phyloP scores from a whole-genome alignment of 2,888 invertebrate species.

The Dasysyrphus tricinctus region DNA sequence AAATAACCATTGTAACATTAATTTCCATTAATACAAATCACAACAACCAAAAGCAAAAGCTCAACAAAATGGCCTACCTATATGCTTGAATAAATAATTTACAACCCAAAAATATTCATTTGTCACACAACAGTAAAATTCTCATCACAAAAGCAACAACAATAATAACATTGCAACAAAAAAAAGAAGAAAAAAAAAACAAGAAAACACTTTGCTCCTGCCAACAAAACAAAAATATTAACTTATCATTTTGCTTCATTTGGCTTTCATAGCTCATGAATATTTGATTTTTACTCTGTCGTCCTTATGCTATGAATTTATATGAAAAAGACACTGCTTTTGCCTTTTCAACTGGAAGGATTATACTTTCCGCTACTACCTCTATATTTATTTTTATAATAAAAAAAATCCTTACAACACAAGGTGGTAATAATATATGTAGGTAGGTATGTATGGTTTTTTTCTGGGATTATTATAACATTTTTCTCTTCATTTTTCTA shows the following conservation, averaged over 20 bases:
- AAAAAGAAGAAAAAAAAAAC: conserved; percentile 40
- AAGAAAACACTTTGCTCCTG: conserved; percentile 31
- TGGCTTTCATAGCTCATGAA: conserved; percentile 71
- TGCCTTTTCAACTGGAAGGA: conserved; percentile 39
- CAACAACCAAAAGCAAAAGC: background rate
- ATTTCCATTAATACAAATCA: conserved; percentile 63
- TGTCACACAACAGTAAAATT: conserved; percentile 47
- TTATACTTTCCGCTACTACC: conserved; percentile 17
- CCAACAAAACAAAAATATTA: conserved; percentile 67
- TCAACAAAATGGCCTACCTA: conserved; percentile 33
- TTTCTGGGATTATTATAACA: conserved; percentile 45
- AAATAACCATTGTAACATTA: conserved; percentile 39
- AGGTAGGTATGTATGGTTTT: too few relatives aligned
- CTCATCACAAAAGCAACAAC: conserved; percentile 12
- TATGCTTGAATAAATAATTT: conserved; percentile 67
- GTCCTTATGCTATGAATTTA: conserved; percentile 18
- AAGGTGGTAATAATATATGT: conserved; percentile 40
- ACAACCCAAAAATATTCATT: conserved; percentile 41
- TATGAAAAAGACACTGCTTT: conserved; percentile 34
- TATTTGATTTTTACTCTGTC: conserved; percentile 67
- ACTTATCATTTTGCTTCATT: conserved; percentile 74
- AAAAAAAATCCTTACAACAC: conserved; percentile 3
- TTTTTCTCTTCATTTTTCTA: conserved; percentile 12
- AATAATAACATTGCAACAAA: background rate
- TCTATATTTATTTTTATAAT: background rate